A percentile compares a stretch with the other conserved stretches of the same genome.
Evolutionary conservation across 2,113 vertebrate genomes (phyloP).

Genomic region (Ictidomys tridecemlineatus): DNA sequence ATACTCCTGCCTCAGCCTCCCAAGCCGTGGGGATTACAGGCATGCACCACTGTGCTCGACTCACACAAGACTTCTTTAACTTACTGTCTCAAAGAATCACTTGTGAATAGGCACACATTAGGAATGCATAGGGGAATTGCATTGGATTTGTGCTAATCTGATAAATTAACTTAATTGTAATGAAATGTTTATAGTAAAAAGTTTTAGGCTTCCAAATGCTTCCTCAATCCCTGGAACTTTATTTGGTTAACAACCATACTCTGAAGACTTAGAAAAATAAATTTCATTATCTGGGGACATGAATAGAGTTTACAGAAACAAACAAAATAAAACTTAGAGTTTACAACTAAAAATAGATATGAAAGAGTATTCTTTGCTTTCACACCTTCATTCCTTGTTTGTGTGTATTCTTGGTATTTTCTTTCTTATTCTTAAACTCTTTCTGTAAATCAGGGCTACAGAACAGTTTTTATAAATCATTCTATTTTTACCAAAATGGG

Average conservation of each 20-base stretch:
- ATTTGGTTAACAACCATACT: neutral
- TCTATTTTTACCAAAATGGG: neutral
- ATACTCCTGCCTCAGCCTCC: no score
- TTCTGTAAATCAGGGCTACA: neutral
- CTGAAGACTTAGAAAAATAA: constrained; percentile 6
- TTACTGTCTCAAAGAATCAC: neutral
- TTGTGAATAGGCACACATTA: neutral
- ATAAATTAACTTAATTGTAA: neutral
- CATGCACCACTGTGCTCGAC: no score
- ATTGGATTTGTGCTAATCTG: neutral
- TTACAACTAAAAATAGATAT: constrained; percentile 29
- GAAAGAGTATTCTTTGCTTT: constrained; percentile 24
- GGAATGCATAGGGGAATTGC: neutral
- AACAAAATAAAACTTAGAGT: neutral
- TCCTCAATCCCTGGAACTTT: neutral
- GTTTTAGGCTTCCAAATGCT: neutral
- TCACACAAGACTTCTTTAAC: neutral
- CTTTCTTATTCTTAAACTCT: neutral
- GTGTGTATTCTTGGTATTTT: neutral
- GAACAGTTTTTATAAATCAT: neutral
- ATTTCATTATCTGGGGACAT: neutral
- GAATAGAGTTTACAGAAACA: neutral
- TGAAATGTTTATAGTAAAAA: constrained; percentile 29
- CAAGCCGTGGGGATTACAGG: no score
- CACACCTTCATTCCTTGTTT: neutral